Percentiles rank a stretch among this genome's conserved stretches.
Evolutionary conservation across 2,888 invertebrate species (phyloP).

Genomic region (Meghimatium bilineatum): DNA sequence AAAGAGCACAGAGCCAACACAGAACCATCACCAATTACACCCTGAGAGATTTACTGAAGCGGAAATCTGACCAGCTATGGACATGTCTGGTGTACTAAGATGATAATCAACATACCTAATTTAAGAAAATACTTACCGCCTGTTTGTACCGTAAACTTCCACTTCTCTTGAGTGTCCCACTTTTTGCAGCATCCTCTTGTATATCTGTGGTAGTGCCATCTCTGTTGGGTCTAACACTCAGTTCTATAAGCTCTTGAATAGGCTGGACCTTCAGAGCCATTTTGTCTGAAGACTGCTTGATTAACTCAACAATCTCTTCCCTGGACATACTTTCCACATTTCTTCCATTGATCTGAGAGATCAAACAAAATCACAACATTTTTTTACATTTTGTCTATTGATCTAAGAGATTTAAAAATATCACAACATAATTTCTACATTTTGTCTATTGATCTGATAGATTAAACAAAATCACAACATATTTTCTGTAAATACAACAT

Average conservation of each 20-base stretch:
- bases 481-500: too few species aligned
- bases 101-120: too few species aligned
- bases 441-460: constrained; percentile 84
- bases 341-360: constrained; percentile 83
- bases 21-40: too few species aligned
- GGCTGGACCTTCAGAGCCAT: constrained; percentile 93
- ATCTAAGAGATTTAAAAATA: not conserved
- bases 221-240: constrained; percentile 86
- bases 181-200: constrained; percentile 82
- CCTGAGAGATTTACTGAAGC: too few species aligned
- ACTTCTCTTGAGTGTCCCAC: constrained; percentile 89
- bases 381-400: not conserved
- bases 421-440: constrained; percentile 86
- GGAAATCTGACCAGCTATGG: too few species aligned
- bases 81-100: too few species aligned
- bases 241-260: constrained; percentile 92
- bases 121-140: constrained; percentile 58
- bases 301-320: constrained; percentile 95
- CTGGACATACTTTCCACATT: constrained; percentile 90
- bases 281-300: constrained; percentile 77
- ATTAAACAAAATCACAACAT: not conserved
- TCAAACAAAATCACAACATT: not conserved
- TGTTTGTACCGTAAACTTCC: constrained; percentile 79
- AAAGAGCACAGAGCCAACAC: too few species aligned
- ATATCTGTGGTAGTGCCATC: constrained; percentile 84